These are phyloP conservation scores for Drosophila nr. perissopoda DNA, from an alignment of 2,888 invertebrate species.

Conservation along the genomic window DNA sequence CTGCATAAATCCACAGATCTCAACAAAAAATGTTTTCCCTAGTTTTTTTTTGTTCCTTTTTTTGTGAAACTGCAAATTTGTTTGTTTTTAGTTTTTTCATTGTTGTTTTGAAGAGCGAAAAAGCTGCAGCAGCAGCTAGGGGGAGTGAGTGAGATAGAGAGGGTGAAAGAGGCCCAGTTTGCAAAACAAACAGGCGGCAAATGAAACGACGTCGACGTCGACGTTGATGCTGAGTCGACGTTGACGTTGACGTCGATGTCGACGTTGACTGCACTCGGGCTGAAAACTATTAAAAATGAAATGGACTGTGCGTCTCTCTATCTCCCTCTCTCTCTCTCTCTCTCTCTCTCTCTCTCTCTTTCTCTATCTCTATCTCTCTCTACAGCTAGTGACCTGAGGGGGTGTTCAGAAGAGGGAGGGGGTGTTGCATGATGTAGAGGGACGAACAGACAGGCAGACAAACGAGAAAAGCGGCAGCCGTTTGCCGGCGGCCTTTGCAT, in stretches of 20 bases:
- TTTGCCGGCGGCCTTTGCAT: conserved; percentile 56
- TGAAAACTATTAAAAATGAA: conserved; percentile 78
- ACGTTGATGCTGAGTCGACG: background rate
- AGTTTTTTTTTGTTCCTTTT: conserved; percentile 7
- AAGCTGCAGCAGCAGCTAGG: background rate
- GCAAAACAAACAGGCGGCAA: conserved; percentile 74
- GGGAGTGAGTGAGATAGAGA: background rate
- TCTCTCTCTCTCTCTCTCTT: background rate
- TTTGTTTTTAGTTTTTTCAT: conserved; percentile 34
- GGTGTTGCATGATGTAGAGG: conserved; percentile 23
- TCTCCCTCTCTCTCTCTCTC: background rate
- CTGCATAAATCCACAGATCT: conserved; percentile 62
- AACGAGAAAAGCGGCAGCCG: conserved; percentile 37
- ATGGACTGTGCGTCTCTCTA: conserved; percentile 46
- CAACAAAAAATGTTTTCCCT: conserved; percentile 26
- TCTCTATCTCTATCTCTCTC: background rate
- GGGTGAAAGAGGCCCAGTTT: conserved; percentile 64
- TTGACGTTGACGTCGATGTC: conserved; percentile 47
- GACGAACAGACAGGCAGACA: conserved; percentile 17
- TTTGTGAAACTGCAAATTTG: conserved; percentile 1
- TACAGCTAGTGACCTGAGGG: background rate
- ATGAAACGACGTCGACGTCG: conserved; percentile 65
- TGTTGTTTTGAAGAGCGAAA: conserved; percentile 58
- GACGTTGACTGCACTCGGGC: conserved; percentile 38
- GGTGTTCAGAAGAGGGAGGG: background rate